Base-by-base conservation (phyloP, 2,888 invertebrate genomes). In the Conchocele bisecta region DNA sequence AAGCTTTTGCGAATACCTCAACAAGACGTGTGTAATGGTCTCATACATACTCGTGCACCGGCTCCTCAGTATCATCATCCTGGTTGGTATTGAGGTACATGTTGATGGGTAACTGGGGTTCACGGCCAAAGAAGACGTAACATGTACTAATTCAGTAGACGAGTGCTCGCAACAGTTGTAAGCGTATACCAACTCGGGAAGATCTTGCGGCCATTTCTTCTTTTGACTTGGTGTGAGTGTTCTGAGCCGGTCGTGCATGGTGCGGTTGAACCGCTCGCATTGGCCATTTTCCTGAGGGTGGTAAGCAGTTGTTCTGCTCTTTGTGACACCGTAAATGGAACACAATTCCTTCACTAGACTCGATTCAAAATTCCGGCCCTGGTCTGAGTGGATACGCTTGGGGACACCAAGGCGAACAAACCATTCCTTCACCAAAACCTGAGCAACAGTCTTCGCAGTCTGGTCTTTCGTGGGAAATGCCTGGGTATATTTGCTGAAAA, bases 251-350 rank as follows among this genome's bases (percentile, higher is more conserved):
- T 78, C 59, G 33, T 78, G 78, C n/a, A 81, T n/a, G 3, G 78
- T 78, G 1, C 75, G 11, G 61, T 82, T 81, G 46, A 83, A 82
- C 5, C 77, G 31, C 50, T 83, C 77, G 61, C 77, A 79, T 22
- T 79, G 71, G 2, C 67, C 67, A 39, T 81, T 81, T 9, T 79
- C 76, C 31, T 67, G 37, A 2, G 76, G 80, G 29, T 79, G 71
- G 46, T 82, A 80, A 0, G 78, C 67, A 1, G 70, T 73, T 1
- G 82, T 82, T 2, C 69, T 41, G 11, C 65, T 60, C 35, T 76
- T 82, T 26, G 67, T 46, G 1, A 79, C 58, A 20, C 73, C 70
- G 42, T 73, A 75, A 20, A 63, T 20, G 3, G 44, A 33, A 39
- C 75, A 78, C 15, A 75, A 46, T 17, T 65, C 65, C 31, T 53